phyloP scores from a whole-genome alignment of 2,888 invertebrate genomes.

The Hydriomena furcata region DNA sequence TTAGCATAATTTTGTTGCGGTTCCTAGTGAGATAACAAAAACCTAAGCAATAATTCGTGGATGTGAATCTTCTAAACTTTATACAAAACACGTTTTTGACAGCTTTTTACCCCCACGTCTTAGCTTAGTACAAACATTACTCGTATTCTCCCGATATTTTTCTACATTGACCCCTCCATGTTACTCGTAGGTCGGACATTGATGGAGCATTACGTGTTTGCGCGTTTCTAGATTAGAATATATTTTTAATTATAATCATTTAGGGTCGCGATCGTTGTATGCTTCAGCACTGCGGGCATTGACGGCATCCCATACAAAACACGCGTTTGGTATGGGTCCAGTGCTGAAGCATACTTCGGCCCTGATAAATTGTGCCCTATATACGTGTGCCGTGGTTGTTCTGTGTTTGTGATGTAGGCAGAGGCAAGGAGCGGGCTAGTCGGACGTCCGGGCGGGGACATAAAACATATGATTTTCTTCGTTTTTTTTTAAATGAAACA shows the following conservation, averaged over 20 bases:
- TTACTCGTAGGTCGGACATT: slow-evolving; percentile 17
- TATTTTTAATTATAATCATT: slow-evolving; percentile 28
- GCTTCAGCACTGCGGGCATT: slow-evolving; percentile 3
- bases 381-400: slow-evolving; percentile 59
- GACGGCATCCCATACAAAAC: not conserved
- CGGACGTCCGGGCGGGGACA: slow-evolving; percentile 39
- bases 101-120: slow-evolving; percentile 38
- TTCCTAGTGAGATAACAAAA: slow-evolving; percentile 61
- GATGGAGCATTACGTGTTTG: slow-evolving; percentile 18
- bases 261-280: not conserved
- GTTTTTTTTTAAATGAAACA: slow-evolving; percentile 50
- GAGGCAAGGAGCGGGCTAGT: slow-evolving; percentile 42
- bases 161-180: slow-evolving; percentile 16
- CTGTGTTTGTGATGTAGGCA: slow-evolving; percentile 41
- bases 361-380: slow-evolving; percentile 41
- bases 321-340: not conserved
- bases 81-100: slow-evolving; percentile 47
- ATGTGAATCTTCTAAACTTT: slow-evolving; percentile 68
- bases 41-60: slow-evolving; percentile 77
- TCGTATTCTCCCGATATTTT: slow-evolving; percentile 20
- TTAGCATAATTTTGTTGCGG: slow-evolving; percentile 45
- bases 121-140: slow-evolving; percentile 44
- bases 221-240: slow-evolving; percentile 20
- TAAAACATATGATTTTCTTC: slow-evolving; percentile 41
- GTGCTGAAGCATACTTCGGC: not conserved